Base-by-base conservation (phyloP, 2,888 invertebrate genomes). In the Chalcis sispes region DNA sequence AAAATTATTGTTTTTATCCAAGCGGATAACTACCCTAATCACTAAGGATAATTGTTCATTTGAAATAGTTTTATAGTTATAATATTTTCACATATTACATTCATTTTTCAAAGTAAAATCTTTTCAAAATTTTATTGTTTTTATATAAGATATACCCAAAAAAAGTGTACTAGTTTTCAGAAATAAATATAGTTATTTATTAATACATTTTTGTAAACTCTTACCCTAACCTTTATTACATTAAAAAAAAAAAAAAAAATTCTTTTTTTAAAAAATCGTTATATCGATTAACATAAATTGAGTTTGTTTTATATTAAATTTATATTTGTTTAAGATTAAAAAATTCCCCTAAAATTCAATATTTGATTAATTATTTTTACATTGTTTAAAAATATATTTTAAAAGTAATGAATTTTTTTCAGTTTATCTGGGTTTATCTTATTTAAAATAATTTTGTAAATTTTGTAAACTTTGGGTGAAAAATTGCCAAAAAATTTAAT, bases 41-140 rank as follows among this genome's bases (percentile, higher is more conserved):
- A 70, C 72, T 66, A 65, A 70, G 72, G 70, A 66, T 50, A 66
- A 62, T 75, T 71, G 73, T 78, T 72, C 73, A 66, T 66, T 69
- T 70, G 54, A 18, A 75, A 64, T 64, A 62, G 69, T 66, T 59
- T 75, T 29, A 62, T 70, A 32, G 48, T 13, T 62, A 67, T 61
- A 18, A 61, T 23, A 56, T 71, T 70, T 66, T 67, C 36, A 54
- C 25, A 13, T 20, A 2, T 42, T 32, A 10, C 27, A 29, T 48
- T 46, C 18, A 23, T 20, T 59, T 59, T 56, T 62, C 25, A 67
- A 48, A 46, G 36, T 25, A 56, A 27, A 62, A 20, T 36, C 56
- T 7, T 23, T 13, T 42, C 42, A 15, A 13, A 42, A 4, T 42
- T 42, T 42, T 42, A 13, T 42, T 32, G 3, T 32, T 32, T 32